Conservation (phyloP, 1,140 invertebrate genomes). For the Radopholus similis region DNA sequence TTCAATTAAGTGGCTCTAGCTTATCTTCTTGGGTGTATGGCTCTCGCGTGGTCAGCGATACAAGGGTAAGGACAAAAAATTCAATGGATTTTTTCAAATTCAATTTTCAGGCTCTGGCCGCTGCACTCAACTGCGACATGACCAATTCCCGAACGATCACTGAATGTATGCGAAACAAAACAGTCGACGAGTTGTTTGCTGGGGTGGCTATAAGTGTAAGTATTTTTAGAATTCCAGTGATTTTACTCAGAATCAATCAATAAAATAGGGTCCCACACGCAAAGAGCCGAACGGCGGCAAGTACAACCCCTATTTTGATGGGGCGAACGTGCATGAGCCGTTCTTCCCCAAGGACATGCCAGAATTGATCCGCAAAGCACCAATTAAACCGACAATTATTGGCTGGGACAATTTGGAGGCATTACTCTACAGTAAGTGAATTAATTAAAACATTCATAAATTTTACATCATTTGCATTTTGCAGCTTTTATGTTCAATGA, state of each 20-base stretch:
- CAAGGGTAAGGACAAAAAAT: background rate
- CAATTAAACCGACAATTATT: constrained; percentile 18
- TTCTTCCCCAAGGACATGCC: constrained; percentile 28
- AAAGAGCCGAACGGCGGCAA: background rate
- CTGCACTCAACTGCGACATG: too few relatives aligned
- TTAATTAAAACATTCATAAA: background rate
- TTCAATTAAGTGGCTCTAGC: constrained; percentile 10
- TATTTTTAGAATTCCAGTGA: background rate
- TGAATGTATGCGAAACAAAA: too few relatives aligned
- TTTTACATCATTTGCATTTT: background rate
- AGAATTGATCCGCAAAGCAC: constrained; percentile 11
- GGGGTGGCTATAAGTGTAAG: background rate
- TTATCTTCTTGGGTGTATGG: background rate
- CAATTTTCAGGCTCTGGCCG: too few relatives aligned
- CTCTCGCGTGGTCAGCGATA: background rate
- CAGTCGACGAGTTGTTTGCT: too few relatives aligned
- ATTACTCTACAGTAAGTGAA: constrained; percentile 18
- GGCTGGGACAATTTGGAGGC: constrained; percentile 25
- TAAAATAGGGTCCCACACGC: background rate
- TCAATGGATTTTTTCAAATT: background rate
- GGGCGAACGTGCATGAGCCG: too few relatives aligned
- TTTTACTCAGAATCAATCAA: background rate
- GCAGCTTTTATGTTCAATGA: background rate
- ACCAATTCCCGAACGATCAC: too few relatives aligned
- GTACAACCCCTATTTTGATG: constrained; percentile 1